phyloP scores from a whole-genome alignment of 2,888 invertebrate species.

The Campaea margaritaria region DNA sequence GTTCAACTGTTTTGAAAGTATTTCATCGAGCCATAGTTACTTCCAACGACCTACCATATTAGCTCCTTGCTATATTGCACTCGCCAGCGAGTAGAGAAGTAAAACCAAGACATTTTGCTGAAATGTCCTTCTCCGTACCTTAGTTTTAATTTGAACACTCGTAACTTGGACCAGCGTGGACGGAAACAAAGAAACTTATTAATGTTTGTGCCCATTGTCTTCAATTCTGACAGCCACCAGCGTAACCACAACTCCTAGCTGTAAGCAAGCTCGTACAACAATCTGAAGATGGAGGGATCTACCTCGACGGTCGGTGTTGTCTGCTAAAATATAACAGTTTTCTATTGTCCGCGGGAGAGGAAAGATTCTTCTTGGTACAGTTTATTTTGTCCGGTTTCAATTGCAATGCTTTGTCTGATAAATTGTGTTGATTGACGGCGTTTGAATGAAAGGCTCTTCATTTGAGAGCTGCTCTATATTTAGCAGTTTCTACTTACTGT shows the following conservation, averaged over 20 bases:
- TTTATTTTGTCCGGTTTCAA: constrained; percentile 64
- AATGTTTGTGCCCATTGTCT: constrained; percentile 80
- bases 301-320: constrained; percentile 56
- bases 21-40: no score
- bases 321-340: constrained; percentile 70
- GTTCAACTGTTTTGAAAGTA: no score
- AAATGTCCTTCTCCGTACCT: constrained; percentile 2
- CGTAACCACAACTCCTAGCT: constrained; percentile 49
- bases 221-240: constrained; percentile 65
- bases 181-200: constrained; percentile 81
- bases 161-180: constrained; percentile 59
- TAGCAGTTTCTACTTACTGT: no score
- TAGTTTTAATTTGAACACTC: constrained; percentile 45
- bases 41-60: no score
- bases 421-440: constrained; percentile 59
- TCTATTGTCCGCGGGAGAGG: constrained; percentile 71
- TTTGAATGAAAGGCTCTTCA: constrained; percentile 18
- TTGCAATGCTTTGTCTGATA: constrained; percentile 61
- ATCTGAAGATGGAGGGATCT: constrained; percentile 50
- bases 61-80: no score
- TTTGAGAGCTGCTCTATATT: constrained; percentile 7
- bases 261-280: constrained; percentile 40
- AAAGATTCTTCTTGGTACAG: constrained; percentile 63
- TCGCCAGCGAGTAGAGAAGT: not conserved
- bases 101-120: constrained; percentile 6